phyloP scores from a whole-genome alignment of 1,140 invertebrate genomes.

The Hycleus phaleratus region DNA sequence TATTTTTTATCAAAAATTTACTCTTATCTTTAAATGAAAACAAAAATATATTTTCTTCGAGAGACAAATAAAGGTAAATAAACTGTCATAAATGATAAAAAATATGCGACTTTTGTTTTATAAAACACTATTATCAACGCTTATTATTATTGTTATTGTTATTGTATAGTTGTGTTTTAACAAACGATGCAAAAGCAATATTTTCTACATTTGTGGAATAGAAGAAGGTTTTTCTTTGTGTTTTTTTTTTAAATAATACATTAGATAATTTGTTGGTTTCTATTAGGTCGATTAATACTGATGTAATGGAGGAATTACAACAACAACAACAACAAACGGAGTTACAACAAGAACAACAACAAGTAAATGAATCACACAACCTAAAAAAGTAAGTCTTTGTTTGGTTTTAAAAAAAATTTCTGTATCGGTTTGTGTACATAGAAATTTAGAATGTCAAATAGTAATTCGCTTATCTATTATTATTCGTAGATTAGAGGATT shows the following conservation, averaged over 20 bases:
- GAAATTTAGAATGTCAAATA: too few species aligned
- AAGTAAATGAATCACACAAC: background rate
- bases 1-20: too few species aligned
- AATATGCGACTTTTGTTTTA: background rate
- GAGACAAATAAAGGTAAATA: background rate
- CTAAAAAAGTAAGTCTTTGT: background rate
- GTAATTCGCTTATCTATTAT: background rate
- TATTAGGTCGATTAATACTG: background rate
- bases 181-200: background rate
- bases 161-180: too few species aligned
- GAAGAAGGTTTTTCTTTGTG: background rate
- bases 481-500: conserved; percentile 12
- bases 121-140: background rate
- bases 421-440: too few species aligned
- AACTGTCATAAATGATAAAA: background rate
- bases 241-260: background rate
- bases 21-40: too few species aligned
- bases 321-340: background rate
- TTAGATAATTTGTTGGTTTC: background rate
- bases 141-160: background rate
- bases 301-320: background rate
- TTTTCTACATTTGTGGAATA: background rate
- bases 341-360: background rate
- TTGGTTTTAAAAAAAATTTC: too few species aligned
- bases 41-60: too few species aligned